phyloP scores from a whole-genome alignment of 2,113 vertebrate species.

The Sarotherodon lohbergeri region DNA sequence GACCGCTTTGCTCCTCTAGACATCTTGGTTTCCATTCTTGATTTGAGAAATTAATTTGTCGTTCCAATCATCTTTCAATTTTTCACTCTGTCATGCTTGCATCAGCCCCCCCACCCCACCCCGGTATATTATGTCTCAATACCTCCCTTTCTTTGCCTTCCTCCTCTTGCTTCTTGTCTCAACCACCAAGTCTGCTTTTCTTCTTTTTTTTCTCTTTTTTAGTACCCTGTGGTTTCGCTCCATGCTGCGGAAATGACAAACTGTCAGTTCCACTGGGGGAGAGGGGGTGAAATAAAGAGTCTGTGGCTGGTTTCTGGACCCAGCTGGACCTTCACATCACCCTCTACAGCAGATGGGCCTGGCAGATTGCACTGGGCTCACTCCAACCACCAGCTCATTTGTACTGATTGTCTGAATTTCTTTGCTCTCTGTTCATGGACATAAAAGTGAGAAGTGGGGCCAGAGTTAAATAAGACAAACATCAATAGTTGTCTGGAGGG shows the following conservation, averaged over 20 bases:
- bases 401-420: slow-evolving; percentile 7
- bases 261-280: neutral
- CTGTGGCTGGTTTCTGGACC: neutral
- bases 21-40: neutral
- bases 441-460: neutral
- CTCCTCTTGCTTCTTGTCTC: neutral
- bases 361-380: slow-evolving; percentile 19
- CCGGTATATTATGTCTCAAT: neutral
- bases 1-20: neutral
- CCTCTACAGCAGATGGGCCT: slow-evolving; percentile 33
- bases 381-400: slow-evolving; percentile 7
- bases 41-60: neutral
- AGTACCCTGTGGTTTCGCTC: neutral
- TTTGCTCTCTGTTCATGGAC: slow-evolving; percentile 5
- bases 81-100: neutral
- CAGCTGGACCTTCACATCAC: slow-evolving; percentile 4
- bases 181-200: neutral
- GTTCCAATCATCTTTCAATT: neutral
- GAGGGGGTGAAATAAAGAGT: neutral
- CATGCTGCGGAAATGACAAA: slow-evolving; percentile 33
- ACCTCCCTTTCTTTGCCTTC: neutral
- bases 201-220: neutral
- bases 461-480: neutral
- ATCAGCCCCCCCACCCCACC: neutral
- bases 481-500: neutral